Evolutionary conservation across 64 coral and sea anemone genomes (phyloP).

Genomic region (Porites lutea): DNA sequence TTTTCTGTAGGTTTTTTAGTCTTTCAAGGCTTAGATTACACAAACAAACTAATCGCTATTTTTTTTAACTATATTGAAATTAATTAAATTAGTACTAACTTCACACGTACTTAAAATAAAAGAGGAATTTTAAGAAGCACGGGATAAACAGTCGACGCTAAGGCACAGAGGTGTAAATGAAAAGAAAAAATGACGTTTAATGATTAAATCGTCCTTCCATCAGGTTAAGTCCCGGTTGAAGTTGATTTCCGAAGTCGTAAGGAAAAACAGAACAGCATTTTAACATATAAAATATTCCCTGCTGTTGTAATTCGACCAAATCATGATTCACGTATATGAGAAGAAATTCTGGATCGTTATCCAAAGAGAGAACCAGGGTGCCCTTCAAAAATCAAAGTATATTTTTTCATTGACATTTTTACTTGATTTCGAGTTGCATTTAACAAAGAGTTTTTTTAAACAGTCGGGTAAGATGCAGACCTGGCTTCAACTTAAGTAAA

Average conservation of each 20-base stretch:
- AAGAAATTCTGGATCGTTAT: no score
- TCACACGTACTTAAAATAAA: neutral
- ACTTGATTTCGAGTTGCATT: neutral
- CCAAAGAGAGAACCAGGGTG: no score
- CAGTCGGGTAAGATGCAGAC: no score
- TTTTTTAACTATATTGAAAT: neutral
- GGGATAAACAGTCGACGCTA: neutral
- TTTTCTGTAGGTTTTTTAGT: no score
- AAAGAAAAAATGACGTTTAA: neutral
- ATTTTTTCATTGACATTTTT: neutral
- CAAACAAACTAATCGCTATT: neutral
- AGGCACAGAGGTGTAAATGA: slow-evolving; percentile 2
- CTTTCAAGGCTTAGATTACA: neutral
- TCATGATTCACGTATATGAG: no score
- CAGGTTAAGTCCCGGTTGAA: no score
- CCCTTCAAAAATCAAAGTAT: neutral
- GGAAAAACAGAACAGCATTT: no score
- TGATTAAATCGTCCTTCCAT: neutral
- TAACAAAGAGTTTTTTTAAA: neutral
- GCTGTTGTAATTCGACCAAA: no score
- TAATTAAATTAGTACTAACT: slow-evolving; percentile 19
- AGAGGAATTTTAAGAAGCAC: neutral
- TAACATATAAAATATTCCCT: no score
- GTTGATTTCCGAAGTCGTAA: no score
- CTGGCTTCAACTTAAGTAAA: no score